Conservation (phyloP, 2,797 vertebrate species). For the Staurois parvus region DNA sequence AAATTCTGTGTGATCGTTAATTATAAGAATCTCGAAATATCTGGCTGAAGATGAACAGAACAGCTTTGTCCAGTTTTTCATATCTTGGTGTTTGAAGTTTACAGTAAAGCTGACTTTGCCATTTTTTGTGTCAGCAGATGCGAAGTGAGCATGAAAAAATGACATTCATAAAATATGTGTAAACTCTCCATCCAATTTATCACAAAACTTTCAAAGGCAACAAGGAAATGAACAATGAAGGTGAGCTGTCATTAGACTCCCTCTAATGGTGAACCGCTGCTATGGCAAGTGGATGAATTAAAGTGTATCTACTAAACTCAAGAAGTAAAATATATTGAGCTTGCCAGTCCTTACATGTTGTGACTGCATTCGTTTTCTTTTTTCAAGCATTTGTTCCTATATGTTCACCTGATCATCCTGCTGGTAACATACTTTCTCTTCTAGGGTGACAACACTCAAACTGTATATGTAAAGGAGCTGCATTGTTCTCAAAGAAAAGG, state of each 20-base stretch:
- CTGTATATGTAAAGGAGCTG: too few species aligned
- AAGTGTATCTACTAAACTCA: not conserved
- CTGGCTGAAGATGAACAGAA: conserved; percentile 2
- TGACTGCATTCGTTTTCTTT: too few species aligned
- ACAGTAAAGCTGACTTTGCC: conserved; percentile 28
- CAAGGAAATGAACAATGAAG: conserved; percentile 13
- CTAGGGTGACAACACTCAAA: too few species aligned
- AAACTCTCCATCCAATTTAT: not conserved
- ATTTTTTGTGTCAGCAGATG: conserved; percentile 24
- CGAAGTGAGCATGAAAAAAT: not conserved
- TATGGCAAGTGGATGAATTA: not conserved
- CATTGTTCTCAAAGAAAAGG: too few species aligned
- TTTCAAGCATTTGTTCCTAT: too few species aligned
- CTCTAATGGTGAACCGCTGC: conserved; percentile 7
- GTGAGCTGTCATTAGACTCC: conserved; percentile 10
- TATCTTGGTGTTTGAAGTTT: conserved; percentile 35
- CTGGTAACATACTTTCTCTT: too few species aligned
- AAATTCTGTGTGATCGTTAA: conserved; percentile 33
- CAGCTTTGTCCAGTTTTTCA: conserved; percentile 2
- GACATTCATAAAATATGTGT: conserved; percentile 30
- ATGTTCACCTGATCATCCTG: too few species aligned
- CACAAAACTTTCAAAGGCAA: not conserved
- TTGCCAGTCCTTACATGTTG: too few species aligned
- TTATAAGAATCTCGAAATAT: conserved; percentile 15
- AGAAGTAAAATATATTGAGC: too few species aligned